Conservation (phyloP, 2,113 vertebrate genomes). For the Embiotoca jacksoni region DNA sequence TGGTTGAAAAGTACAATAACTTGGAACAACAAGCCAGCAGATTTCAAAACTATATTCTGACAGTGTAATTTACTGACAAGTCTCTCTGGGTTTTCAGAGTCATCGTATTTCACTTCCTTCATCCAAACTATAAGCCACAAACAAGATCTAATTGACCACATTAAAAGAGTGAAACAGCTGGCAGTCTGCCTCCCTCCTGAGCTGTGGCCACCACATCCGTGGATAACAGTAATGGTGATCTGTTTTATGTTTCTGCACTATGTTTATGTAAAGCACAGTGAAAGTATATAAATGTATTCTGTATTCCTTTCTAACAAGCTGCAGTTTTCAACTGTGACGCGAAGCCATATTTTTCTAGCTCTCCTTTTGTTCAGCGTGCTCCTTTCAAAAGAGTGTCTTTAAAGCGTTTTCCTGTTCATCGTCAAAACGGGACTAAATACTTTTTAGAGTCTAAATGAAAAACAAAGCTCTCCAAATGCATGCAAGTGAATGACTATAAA, state of each 20-base stretch:
- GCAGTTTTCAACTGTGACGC: constrained; percentile 4
- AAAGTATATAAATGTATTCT: background rate
- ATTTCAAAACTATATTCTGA: constrained; percentile 28
- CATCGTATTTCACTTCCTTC: background rate
- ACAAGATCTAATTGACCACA: constrained; percentile 1
- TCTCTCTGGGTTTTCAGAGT: background rate
- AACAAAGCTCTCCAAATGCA: background rate
- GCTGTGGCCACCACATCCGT: constrained; percentile 19
- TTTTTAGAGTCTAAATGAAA: too few species aligned
- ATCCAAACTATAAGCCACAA: constrained; percentile 10
- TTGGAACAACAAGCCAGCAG: background rate
- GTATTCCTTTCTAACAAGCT: background rate
- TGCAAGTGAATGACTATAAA: too few species aligned
- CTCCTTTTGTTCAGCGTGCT: background rate
- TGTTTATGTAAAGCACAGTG: constrained; percentile 6
- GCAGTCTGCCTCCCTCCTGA: constrained; percentile 9
- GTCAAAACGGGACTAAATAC: too few species aligned
- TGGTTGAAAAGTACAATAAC: background rate
- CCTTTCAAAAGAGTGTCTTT: background rate
- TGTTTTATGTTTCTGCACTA: constrained; percentile 23
- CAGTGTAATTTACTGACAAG: background rate
- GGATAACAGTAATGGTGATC: constrained; percentile 1
- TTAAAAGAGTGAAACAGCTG: constrained; percentile 16
- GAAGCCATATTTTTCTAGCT: too few species aligned
- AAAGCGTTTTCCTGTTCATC: too few species aligned